Base-by-base conservation (phyloP, 2,113 vertebrate genomes). In the Dinomys branickii region DNA sequence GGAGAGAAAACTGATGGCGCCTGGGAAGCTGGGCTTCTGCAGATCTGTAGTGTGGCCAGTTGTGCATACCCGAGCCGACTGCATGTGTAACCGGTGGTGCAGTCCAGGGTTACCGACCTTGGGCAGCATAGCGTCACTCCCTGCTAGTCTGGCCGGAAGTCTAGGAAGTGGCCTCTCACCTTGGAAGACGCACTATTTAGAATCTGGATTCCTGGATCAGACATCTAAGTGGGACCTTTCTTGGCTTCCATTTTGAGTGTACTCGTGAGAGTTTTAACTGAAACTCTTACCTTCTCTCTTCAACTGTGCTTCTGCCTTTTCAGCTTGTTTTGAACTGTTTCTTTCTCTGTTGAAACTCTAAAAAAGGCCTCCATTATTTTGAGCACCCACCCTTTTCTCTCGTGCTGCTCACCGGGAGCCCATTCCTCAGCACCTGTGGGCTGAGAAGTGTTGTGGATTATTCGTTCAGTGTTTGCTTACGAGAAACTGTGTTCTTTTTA, bases 391-490 rank as follows among this genome's bases (percentile, higher is more conserved):
- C 59, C 10, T 44, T 47, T 13, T 19, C 17, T 33, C 33, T n/a
- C 47, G 30, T 28, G 11, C 67, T 77, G 33, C 71, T 44, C 13
- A 1, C 33, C 0, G 0, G 22, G 28, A 35, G 1, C 59, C 54
- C 47, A 3, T 3, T n/a, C 14, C 38, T 78, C 1, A 13, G 41
- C 44, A 38, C 17, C 5, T 61, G 1, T 26, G 52, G 22, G 30
- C 35, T 78, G 87, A 73, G 11, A 19, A 73, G 5, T 35, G 11
- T 24, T 85, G 47, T 1, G 0, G n/a, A 28, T 59, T 50, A 44
- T 50, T 83, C 54, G 20, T n/a, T 83, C 7, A 52, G 5, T 58
- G 28, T 85, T 71, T 47, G 5, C 33, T 17, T 44, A 16, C 59
- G 9, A 41, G 50, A 81, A 7, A 33, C 59, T 20, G 3, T 41